Evolutionary conservation across 1,140 invertebrate species (phyloP), one percentile per base, ranked within the genome.

Genomic region (Heliothis virescens): DNA sequence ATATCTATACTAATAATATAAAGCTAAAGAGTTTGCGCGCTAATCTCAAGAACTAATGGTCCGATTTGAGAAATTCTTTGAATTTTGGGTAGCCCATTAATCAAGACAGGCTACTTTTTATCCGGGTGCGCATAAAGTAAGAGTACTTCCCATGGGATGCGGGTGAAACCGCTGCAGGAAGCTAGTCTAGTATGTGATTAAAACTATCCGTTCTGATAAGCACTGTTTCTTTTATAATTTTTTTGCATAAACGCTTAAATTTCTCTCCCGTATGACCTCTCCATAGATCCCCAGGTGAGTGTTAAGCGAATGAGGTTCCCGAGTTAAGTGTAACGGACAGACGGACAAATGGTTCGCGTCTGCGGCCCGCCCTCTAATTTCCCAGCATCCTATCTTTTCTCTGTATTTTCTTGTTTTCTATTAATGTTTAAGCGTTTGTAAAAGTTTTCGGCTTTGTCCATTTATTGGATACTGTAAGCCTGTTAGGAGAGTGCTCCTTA

Each of bases 251-350:
- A 10, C 47, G 47, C 18, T 2, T 21, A 50, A 75, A 63, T 34
- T 80, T 65, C 21, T 0, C 0, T 55, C 9, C 26, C 75, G 63
- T 85, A 41, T 67, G 16, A 77, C 53, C 21, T 18, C 12, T 16
- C 16, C 48, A 15, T 62, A 81, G 76, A 63, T 85, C 83, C 83
- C 83, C 83, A 85, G 83, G 83, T 85, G 83, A 83, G 81, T 79
- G 79, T 85, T 81, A 79, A 81, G 65, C 76, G 73, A 80, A 85
- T 85, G 81, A 83, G 83, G 57, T 81, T 77, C 79, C 75, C 67
- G 65, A 77, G 72, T 81, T 79, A 79, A 85, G 79, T 69, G 79
- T 81, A 76, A 77, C 81, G 63, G 79, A 79, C 77, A 79, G 77
- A 82, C 62, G 77, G 81, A 82, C 81, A 82, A 82, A 82, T 82